Base-by-base conservation (phyloP, 2,797 vertebrate species). In the Xiphophorus birchmanni region DNA sequence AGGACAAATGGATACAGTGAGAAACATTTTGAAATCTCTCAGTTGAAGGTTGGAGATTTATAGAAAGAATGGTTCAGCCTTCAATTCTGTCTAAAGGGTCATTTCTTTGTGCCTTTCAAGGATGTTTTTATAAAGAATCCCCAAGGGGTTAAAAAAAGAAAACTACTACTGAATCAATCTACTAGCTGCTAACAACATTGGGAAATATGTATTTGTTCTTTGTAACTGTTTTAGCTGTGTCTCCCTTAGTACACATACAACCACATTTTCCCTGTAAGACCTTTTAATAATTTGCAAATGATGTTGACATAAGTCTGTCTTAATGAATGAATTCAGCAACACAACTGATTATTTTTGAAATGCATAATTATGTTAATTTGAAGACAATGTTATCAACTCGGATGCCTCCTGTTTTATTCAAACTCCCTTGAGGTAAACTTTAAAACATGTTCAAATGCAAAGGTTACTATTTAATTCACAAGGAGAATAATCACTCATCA, bases 251-350 rank as follows among this genome's bases (percentile, higher is more conserved):
- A 12, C 47, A 23, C 29, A 42, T 9, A 48, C n/a, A 29, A 26
- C 50, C 4, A 26, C 13, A 50, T 65, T 13, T 32, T 18, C 65
- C 37, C 65, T 69, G 65, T 56, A 26, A 71, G 50, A 77, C 35
- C 79, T 80, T 58, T 79, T 48, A 74, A 80, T 54, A 79, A 29
- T 75, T 82, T 82, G 45, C 29, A 80, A 81, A 80, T 54, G 76
- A 42, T 78, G 75, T 79, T 76, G 74, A 81, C 69, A 82, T 78
- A 72, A 82, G 80, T 83, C 84, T 84, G 54, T 15, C 79, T 82
- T 90, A 76, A 90, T 89, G 82, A 90, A 92, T 91, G 21, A 80
- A 92, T 91, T 89, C 82, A 85, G 84, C n/a, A 65, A 82, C 80
- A 72, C 73, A 74, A 63, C 83, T 89, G 84, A 88, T 90, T 86